Evolutionary conservation across 2,797 vertebrate genomes (phyloP), one percentile per base, ranked within the genome.

Genomic region (Diplodus sargus): DNA sequence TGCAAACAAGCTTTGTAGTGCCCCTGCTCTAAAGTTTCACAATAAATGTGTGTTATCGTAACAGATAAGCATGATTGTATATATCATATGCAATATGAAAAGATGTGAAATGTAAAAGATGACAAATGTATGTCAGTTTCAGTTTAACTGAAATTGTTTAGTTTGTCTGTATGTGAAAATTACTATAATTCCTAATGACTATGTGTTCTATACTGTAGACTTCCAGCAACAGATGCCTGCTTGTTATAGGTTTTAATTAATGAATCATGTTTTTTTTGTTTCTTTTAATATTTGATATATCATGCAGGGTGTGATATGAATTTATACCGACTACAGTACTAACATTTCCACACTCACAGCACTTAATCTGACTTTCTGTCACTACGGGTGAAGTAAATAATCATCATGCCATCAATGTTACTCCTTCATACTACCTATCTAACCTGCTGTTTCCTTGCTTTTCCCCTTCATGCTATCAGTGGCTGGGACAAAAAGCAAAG

Each of bases 401-500:
- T 84, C 74, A 85, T 81, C 70, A 70, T 65, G 53, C 83, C 74
- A 84, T 86, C 70, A 85, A 3, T 85, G 76, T 81, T 84, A 53
- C 63, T 77, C 60, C 72, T 62, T 78, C 82, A 71, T 79, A 60
- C 78, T 63, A 62, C 81, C 76, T 81, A 78, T 93, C 95, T 97
- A 96, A 97, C 93, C 90, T 92, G 77, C 95, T 93, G 95, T 95
- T 96, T 95, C 92, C 95, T 96, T 91, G 89, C 93, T 95, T 96
- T 94, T 86, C 82, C 81, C 81, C 84, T 91, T 95, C 90, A 92
- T 87, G 91, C 92, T 95, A 93, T 94, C 97, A 99, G 98, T 97
- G 93, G 96, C 96, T 94, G 97, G 96, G 92, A 96, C 96, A 90
- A 99, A 98, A 97, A 99, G 84, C 96, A 99, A 97, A 98, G 90